Evolutionary conservation across 2,888 invertebrate genomes (phyloP), one percentile per base, ranked within the genome.

Genomic region (Villa cingulata): DNA sequence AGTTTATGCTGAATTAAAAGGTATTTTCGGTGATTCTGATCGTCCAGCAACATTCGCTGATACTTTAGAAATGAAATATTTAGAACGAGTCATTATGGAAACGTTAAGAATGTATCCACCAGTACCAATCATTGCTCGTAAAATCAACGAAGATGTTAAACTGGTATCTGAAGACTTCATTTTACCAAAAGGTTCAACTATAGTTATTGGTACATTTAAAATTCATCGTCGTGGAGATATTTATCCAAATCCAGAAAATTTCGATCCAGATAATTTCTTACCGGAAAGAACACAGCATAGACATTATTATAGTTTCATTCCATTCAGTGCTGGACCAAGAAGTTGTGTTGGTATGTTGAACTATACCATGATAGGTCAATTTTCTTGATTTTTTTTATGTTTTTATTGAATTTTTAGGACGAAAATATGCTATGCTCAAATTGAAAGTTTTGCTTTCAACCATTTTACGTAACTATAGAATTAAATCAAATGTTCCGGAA

Each of bases 341-440:
- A 84, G 84, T 57, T 86, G 86, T 62, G 85, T 85, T 19, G 85
- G 78, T 78, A 59, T 68, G 75, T 64, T 23, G n/a, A n/a, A n/a
- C 38, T 37, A 23, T 23, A 14, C 37, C 34, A 15, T n/a, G 18
- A 36, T n/a, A 48, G 27, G 18, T 32, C 18, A 36, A 36, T 45
- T 29, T 29, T 29, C 23, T 23, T 16, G 44, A 32, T 18, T n/a
- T n/a, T n/a, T n/a, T n/a, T n/a, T n/a, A n/a, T n/a, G 19, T 37
- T 36, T 41, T 47, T 20, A 18, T 39, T 19, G 2, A 17, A 23
- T 29, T n/a, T 3, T 16, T 34, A 64, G 77, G 84, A 43, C 80
- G 84, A 37, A 85, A 85, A 69, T 85, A 85, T 63, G 85, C 85
- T n/a, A 77, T 85, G 73, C 64, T 85, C 46, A 85, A 85, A 62